These are phyloP conservation scores for Rhabdomys pumilio DNA, from an alignment of 2,797 vertebrate genomes.

Conservation along the genomic window DNA sequence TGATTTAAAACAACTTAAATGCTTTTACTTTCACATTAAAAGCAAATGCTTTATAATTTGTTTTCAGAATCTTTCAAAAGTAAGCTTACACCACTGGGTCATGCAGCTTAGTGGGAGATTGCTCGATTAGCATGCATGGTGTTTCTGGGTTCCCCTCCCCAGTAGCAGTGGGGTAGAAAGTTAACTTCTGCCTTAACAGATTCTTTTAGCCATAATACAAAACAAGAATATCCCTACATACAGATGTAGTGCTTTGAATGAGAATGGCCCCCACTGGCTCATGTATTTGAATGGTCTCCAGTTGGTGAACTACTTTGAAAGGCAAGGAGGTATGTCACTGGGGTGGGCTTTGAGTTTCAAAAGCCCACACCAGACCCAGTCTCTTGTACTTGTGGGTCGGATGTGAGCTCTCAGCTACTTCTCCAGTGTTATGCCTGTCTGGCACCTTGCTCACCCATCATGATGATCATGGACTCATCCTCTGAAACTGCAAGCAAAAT, in stretches of 20 bases:
- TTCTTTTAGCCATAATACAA: not conserved
- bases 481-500: not conserved
- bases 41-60: conserved; percentile 67
- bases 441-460: not conserved
- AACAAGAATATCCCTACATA: not conserved
- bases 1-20: conserved; percentile 61
- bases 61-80: conserved; percentile 65
- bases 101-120: not conserved
- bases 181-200: conserved; percentile 39
- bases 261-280: not conserved
- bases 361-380: not conserved
- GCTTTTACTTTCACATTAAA: conserved; percentile 68
- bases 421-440: not conserved
- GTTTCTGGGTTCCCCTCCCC: not conserved
- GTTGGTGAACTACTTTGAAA: not conserved
- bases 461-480: not conserved
- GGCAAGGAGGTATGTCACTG: not conserved
- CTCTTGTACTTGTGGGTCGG: not conserved
- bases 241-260: not conserved
- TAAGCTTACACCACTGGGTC: not conserved
- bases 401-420: not conserved
- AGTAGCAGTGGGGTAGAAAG: not conserved
- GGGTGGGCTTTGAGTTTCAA: not conserved
- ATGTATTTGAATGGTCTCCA: not conserved
- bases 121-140: not conserved